Evolutionary conservation across 2,888 invertebrate genomes (phyloP).

Genomic region (Caenorhabditis japonica): DNA sequence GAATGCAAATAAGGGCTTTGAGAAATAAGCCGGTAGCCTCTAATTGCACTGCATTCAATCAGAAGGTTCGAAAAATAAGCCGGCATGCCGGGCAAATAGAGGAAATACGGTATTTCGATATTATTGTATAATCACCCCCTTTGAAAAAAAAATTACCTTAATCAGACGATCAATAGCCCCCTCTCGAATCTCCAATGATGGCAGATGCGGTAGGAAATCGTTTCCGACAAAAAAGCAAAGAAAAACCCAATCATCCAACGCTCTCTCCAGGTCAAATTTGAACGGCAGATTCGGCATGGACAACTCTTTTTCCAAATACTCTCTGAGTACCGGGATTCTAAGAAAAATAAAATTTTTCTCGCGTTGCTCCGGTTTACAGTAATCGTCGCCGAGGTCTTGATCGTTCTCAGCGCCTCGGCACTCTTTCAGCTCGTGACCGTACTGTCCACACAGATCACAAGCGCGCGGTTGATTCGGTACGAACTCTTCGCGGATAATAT

Average conservation of each 20-base stretch:
- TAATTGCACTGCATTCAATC: too few relatives aligned
- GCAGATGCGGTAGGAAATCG: constrained; percentile 97
- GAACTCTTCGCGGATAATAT: constrained; percentile 96
- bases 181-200: constrained; percentile 90
- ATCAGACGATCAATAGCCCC: constrained; percentile 90
- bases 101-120: too few relatives aligned
- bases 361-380: constrained; percentile 68
- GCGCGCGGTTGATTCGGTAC: constrained; percentile 95
- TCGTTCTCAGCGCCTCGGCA: constrained; percentile 71
- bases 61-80: too few relatives aligned
- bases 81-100: too few relatives aligned
- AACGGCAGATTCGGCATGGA: constrained; percentile 93
- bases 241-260: constrained; percentile 94
- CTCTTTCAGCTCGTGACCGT: constrained; percentile 79
- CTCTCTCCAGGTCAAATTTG: constrained; percentile 92
- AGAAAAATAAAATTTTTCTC: constrained; percentile 81
- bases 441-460: constrained; percentile 91
- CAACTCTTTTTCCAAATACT: constrained; percentile 91
- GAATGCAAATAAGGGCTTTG: too few relatives aligned
- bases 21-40: too few relatives aligned
- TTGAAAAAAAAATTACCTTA: constrained; percentile 82
- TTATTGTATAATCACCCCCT: too few relatives aligned
- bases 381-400: constrained; percentile 65
- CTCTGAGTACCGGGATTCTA: constrained; percentile 87
- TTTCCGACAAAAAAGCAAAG: constrained; percentile 98